phyloP scores from a whole-genome alignment of 2,888 invertebrate genomes.

The Nomada lathburiana region DNA sequence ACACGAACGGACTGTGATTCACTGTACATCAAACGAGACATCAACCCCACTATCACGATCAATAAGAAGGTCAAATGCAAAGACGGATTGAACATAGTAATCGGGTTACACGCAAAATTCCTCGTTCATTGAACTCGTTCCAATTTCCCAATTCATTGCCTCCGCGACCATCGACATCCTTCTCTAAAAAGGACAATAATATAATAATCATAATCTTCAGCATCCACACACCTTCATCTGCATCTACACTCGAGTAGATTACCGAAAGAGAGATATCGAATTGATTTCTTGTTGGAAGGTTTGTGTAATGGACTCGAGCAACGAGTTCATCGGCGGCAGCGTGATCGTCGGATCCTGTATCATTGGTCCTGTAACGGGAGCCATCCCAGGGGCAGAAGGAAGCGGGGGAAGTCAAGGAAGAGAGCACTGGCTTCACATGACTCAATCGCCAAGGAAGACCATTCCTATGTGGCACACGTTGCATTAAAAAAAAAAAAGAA shows the following conservation, averaged over 20 bases:
- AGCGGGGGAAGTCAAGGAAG: slow-evolving; percentile 89
- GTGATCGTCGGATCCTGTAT: slow-evolving; percentile 89
- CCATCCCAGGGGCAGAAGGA: slow-evolving; percentile 57
- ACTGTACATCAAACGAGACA: neutral
- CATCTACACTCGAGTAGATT: too few relatives aligned
- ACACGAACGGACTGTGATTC: neutral
- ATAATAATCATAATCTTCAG: too few relatives aligned
- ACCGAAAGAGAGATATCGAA: neutral
- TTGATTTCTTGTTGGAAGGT: slow-evolving; percentile 81
- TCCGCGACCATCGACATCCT: neutral
- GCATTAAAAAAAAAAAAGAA: slow-evolving; percentile 67
- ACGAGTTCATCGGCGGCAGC: slow-evolving; percentile 87
- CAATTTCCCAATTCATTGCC: neutral
- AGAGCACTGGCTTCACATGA: slow-evolving; percentile 96
- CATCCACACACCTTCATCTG: neutral
- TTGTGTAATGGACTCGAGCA: slow-evolving; percentile 87
- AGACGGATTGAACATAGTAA: neutral
- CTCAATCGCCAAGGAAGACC: slow-evolving; percentile 93
- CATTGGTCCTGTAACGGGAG: slow-evolving; percentile 86
- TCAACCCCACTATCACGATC: neutral
- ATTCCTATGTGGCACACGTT: slow-evolving; percentile 96
- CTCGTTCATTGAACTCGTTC: neutral
- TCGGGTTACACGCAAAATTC: neutral
- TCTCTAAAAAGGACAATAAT: neutral
- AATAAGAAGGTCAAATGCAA: neutral